Conservation (phyloP, 2,113 vertebrate genomes). For the Atlantisia rogersi region DNA sequence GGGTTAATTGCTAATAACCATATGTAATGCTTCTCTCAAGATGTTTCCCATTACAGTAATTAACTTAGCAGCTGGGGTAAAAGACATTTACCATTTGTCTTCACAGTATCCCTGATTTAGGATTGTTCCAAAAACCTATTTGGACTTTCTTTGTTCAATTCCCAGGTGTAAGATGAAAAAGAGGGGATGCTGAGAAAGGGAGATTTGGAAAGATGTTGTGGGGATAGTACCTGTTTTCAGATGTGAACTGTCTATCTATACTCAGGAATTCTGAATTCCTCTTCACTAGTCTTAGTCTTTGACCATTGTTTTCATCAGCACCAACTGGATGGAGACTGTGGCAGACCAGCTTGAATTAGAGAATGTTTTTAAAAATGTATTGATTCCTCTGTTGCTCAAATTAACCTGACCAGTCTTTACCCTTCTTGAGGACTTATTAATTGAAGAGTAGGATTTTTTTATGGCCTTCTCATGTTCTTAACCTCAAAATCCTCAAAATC, state of each 20-base stretch:
- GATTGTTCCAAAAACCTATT: constrained; percentile 44
- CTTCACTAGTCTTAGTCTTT: neutral
- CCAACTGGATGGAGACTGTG: neutral
- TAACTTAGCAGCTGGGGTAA: constrained; percentile 82
- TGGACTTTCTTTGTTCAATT: constrained; percentile 50
- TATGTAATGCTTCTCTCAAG: constrained; percentile 80
- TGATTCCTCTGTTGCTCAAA: neutral
- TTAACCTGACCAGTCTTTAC: neutral
- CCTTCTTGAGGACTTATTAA: neutral
- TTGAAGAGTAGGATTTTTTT: neutral
- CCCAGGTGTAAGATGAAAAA: constrained; percentile 22
- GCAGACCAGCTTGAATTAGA: neutral
- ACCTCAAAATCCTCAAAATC: neutral
- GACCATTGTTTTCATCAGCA: neutral
- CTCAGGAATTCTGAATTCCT: neutral
- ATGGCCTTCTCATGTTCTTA: neutral
- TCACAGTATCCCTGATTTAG: constrained; percentile 70
- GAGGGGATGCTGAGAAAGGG: neutral
- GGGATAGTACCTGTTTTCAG: neutral
- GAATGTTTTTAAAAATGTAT: neutral
- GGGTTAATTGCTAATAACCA: constrained; percentile 83
- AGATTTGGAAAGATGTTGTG: neutral
- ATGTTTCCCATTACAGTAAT: constrained; percentile 83
- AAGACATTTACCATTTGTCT: constrained; percentile 81
- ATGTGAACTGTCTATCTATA: neutral